Base-by-base conservation (phyloP, 1,140 invertebrate genomes). In the Musca vetustissima region DNA sequence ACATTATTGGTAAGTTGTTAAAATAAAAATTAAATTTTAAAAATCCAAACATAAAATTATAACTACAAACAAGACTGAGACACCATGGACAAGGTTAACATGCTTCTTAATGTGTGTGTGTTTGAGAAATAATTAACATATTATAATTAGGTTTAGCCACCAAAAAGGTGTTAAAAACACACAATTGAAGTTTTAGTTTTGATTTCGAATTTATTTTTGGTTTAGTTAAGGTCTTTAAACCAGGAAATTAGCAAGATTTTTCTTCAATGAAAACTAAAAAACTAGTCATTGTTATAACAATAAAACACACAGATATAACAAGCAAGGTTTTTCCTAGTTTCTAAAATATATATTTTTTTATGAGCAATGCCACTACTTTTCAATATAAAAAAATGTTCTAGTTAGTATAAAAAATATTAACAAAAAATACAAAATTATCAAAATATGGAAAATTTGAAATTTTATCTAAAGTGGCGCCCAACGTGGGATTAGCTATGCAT, bases 1-100 rank as follows among this genome's bases (percentile, higher is more conserved):
- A 92, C 93, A 74, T 87, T 81, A 73, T 69, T 81, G 79, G 79
- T 81, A 64, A 81, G 79, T 81, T 24, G n/a, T n/a, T n/a, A n/a
- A n/a, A n/a, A n/a, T n/a, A n/a, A n/a, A 49, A 50, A 69, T 55
- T 43, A 25, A 32, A 32, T 49, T 43, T 36, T 55, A n/a, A n/a
- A n/a, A n/a, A n/a, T n/a, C 19, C 36, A 17, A 28, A 3, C 28
- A 28, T 28, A 8, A 36, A 17, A 43, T 43, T 17, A 14, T 2
- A 28, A 28, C 17, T 19, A 47, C 0, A 59, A 28, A 59, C 55
- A 2, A 13, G 2, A 24, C 15, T 14, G 25, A 28, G 25, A 64
- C 17, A 4, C 7, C 19, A 4, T 22, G 9, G 49, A 52, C 49
- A 52, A 22, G 21, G 49, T 52, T 21, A 21, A 19, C 21, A n/a